Evolutionary conservation across 1,140 invertebrate genomes (phyloP), one percentile per base, ranked within the genome.

Genomic region (Macrocentrus cingulum): DNA sequence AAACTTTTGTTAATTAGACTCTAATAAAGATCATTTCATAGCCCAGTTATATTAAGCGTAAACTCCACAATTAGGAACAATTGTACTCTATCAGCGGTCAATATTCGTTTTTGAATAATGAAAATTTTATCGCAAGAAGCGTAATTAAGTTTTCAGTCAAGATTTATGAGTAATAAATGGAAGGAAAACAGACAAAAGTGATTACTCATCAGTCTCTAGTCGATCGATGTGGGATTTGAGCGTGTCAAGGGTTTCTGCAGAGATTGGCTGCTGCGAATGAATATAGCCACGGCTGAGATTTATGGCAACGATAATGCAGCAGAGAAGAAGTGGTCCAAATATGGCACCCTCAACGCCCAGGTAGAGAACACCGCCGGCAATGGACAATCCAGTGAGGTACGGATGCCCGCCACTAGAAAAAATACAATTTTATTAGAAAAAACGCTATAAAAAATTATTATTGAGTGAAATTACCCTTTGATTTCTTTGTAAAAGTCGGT

Each of bases 281-380:
- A 75, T 78, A 68, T 69, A 85, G 66, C 66, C 72, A 67, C 66
- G 81, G 73, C 69, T 91, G 52, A 94, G 82, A 77, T 92, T 91
- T 45, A 92, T 83, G 13, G 86, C 85, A 1, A 93, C 91, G 71
- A 94, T 86, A 0, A 94, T 83, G 46, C 87, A 88, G 71, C 96
- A 99, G 0, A 99, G 80, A 16, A 99, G 82, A 1, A 99, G 83
- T 0, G 97, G 97, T 0, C 97, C 97, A 60, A 99, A 90, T 54
- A 99, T 92, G 0, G 95, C 96, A 0, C 97, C 97, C 80, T 99
- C 93, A 39, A 96, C 85, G 0, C 97, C 97, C 52, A 98, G 81
- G 82, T 93, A 98, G 74, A 98, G 97, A 62, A 99, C 93, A 32
- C 97, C 97, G n/a, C 97, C 97, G 7, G 95, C 95, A 66, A 99